phyloP scores from a whole-genome alignment of 2,888 invertebrate species.

The Drosophila affinis region DNA sequence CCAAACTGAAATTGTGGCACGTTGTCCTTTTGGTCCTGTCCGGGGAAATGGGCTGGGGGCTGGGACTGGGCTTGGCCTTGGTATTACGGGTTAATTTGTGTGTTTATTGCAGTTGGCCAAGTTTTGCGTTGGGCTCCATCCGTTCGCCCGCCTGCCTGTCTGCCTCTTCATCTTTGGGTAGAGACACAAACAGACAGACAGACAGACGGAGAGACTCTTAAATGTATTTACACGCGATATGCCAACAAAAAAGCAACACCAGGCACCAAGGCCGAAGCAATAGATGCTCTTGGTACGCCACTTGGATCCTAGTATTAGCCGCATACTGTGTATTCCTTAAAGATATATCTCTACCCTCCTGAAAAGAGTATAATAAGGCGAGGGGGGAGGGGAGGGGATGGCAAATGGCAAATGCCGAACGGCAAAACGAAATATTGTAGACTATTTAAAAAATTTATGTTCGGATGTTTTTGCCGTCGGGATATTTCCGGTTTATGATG shows the following conservation, averaged over 20 bases:
- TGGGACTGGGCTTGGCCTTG: conserved; percentile 39
- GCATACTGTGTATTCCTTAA: not conserved
- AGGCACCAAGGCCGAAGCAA: conserved; percentile 3
- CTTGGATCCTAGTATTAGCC: too few species aligned
- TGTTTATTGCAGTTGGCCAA: conserved; percentile 78
- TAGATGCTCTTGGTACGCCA: not conserved
- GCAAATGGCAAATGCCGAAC: conserved; percentile 59
- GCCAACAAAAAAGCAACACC: conserved; percentile 38
- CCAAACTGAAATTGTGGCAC: conserved; percentile 32
- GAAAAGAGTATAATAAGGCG: not conserved
- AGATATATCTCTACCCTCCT: not conserved
- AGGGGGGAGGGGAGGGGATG: conserved; percentile 3
- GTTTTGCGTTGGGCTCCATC: conserved; percentile 61
- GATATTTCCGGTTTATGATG: conserved; percentile 81
- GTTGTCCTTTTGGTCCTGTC: conserved; percentile 40
- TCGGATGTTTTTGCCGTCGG: conserved; percentile 80
- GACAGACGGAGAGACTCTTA: conserved; percentile 57
- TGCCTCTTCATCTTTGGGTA: conserved; percentile 36
- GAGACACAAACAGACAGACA: not conserved
- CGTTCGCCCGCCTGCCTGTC: conserved; percentile 4
- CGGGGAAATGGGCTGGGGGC: too few species aligned
- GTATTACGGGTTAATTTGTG: conserved; percentile 79
- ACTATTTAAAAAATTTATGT: conserved; percentile 80
- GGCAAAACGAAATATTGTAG: conserved; percentile 70
- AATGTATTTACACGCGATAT: conserved; percentile 73